Evolutionary conservation across 2,113 vertebrate species (phyloP), one percentile per base, ranked within the genome.

Genomic region (Syngnathus floridae): DNA sequence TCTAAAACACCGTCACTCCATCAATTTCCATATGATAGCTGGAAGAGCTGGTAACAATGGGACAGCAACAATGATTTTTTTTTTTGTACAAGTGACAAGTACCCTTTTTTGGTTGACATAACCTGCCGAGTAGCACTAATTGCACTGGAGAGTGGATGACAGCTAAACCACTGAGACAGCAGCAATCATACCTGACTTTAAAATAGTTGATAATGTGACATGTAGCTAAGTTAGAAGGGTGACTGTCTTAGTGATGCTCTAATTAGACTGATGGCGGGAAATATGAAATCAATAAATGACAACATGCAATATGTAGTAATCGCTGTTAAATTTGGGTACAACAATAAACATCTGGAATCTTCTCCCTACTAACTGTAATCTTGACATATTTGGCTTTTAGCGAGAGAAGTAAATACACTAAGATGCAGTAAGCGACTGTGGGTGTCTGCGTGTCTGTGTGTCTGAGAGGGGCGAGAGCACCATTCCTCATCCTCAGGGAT

Each of bases 101-200:
- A 82, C 79, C 26, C 84, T 86, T 87, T 85, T 87, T 88, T 84
- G 85, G 84, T 83, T 85, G 82, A 86, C 88, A 86, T 74, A 81
- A 85, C 82, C 85, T 72, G 78, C 79, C 67, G 69, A 70, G 82
- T 74, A 79, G 67, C 80, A 72, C 78, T 6, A 63, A 75, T 76
- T 73, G 51, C 74, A 70, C 75, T 43, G 70, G 64, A 57, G 83
- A 82, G 85, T 65, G 68, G 73, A 78, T 88, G 87, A 87, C 86
- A 87, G 85, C 73, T 72, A 84, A 78, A 84, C 84, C 82, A 80
- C 72, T 66, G 82, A 84, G 77, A 86, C 83, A 79, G 82, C 78
- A 73, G 76, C 82, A 87, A 83, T 87, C 75, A 70, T 40, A 74
- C 63, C 62, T 65, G 66, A 65, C 65, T 75, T 66, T 73, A 65